Evolutionary conservation across 2,888 invertebrate genomes (phyloP).

Genomic region (Plebejus anna): DNA sequence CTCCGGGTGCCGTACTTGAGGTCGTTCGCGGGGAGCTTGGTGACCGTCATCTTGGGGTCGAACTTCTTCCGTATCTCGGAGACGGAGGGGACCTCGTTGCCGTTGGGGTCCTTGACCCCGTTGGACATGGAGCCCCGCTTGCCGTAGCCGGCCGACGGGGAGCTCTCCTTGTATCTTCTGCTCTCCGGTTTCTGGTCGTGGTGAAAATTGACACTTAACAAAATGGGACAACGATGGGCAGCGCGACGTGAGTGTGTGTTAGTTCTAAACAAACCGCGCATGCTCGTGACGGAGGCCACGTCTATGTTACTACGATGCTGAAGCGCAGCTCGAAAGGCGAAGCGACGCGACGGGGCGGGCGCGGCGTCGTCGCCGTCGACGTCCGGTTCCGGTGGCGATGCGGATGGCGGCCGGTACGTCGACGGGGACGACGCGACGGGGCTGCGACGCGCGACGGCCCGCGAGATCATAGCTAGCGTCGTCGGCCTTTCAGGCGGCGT

Average conservation of each 20-base stretch:
- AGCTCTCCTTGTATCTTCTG: slow-evolving; percentile 66
- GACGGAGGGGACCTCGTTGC: slow-evolving; percentile 79
- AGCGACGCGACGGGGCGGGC: slow-evolving; percentile 28
- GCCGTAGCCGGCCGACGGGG: slow-evolving; percentile 60
- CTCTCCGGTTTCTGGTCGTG: slow-evolving; percentile 69
- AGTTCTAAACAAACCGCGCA: slow-evolving; percentile 62
- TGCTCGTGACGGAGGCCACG: slow-evolving; percentile 41
- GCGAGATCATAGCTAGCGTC: neutral
- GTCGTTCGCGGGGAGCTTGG: slow-evolving; percentile 69
- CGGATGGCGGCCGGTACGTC: neutral
- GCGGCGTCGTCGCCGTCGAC: slow-evolving; percentile 6
- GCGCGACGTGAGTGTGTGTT: slow-evolving; percentile 73
- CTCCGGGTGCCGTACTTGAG: slow-evolving; percentile 54
- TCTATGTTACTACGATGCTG: slow-evolving; percentile 43
- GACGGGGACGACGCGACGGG: neutral
- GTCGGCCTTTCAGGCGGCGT: slow-evolving; percentile 44
- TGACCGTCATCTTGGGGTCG: slow-evolving; percentile 75
- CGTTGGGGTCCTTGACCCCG: slow-evolving; percentile 79
- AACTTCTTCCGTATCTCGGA: slow-evolving; percentile 80
- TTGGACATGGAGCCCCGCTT: slow-evolving; percentile 64
- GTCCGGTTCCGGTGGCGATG: slow-evolving; percentile 12
- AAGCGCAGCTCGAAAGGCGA: slow-evolving; percentile 38
- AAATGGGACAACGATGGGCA: slow-evolving; percentile 40
- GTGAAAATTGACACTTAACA: slow-evolving; percentile 59
- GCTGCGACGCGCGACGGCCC: neutral